These are phyloP conservation scores for Hystrix cristata DNA, from an alignment of 2,113 vertebrate genomes.

Conservation along the genomic window DNA sequence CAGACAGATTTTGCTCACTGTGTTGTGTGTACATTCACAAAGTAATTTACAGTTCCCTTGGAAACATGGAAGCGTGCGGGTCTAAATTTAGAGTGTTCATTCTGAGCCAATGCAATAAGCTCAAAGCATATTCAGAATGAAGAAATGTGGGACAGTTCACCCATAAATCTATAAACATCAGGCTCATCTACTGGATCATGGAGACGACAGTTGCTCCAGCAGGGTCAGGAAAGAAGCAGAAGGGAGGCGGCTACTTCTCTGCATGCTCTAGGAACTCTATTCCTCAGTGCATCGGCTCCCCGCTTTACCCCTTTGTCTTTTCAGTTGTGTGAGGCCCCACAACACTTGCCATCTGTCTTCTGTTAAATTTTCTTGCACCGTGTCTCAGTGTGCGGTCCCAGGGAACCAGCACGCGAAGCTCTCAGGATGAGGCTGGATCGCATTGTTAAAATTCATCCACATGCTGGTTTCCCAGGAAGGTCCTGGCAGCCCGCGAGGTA, in stretches of 20 bases:
- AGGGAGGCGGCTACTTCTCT: neutral
- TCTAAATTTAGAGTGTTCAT: conserved; percentile 84
- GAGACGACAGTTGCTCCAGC: neutral
- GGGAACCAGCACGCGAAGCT: conserved; percentile 43
- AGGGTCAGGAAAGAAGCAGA: neutral
- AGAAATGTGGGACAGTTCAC: conserved; percentile 22
- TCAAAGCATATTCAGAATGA: conserved; percentile 76
- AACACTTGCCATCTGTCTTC: conserved; percentile 75
- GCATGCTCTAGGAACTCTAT: neutral
- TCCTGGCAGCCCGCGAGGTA: conserved; percentile 1
- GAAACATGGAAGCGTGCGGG: conserved; percentile 81
- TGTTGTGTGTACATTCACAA: conserved; percentile 76
- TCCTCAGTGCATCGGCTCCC: neutral
- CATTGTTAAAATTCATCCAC: conserved; percentile 66
- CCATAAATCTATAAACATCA: neutral
- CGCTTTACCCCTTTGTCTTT: conserved; percentile 44
- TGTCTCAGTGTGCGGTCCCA: conserved; percentile 63
- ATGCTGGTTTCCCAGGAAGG: conserved; percentile 51
- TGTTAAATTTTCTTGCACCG: conserved; percentile 72
- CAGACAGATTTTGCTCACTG: conserved; percentile 55
- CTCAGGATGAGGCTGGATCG: conserved; percentile 42
- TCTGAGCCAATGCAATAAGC: conserved; percentile 73
- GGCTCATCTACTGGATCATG: neutral
- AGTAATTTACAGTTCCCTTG: conserved; percentile 85
- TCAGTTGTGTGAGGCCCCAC: conserved; percentile 41